Conservation (phyloP, 1,140 invertebrate species). For the Zelostemma sp. region DNA sequence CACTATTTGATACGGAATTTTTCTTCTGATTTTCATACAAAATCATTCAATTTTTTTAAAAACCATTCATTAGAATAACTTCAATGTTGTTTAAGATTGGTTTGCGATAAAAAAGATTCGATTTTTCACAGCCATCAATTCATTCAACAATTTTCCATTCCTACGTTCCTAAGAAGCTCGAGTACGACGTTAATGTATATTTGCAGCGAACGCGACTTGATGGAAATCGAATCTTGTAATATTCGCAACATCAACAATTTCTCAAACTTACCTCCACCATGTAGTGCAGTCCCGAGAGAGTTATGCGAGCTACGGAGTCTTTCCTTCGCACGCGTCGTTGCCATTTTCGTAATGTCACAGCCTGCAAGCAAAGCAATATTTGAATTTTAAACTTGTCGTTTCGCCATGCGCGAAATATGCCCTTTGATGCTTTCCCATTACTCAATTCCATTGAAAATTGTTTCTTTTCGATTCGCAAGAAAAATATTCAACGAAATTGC, state of each 20-base stretch:
- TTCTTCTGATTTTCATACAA: too few relatives aligned
- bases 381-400: constrained; percentile 18
- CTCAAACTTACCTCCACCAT: constrained; percentile 77
- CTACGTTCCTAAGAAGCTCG: too few relatives aligned
- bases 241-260: constrained; percentile 18
- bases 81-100: too few relatives aligned
- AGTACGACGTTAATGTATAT: too few relatives aligned
- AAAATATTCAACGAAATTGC: neutral
- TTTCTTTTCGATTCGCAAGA: neutral
- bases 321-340: constrained; percentile 71
- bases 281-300: constrained; percentile 76
- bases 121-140: too few relatives aligned
- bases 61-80: too few relatives aligned
- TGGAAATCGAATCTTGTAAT: neutral
- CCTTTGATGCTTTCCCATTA: constrained; percentile 6
- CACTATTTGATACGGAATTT: too few relatives aligned
- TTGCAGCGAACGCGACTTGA: too few relatives aligned
- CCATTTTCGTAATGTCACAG: constrained; percentile 65
- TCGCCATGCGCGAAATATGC: constrained; percentile 11
- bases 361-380: constrained; percentile 53
- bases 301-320: constrained; percentile 79
- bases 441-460: neutral
- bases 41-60: too few relatives aligned
- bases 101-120: too few relatives aligned
- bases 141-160: too few relatives aligned